Conservation (phyloP, 2,797 vertebrate genomes). For the Triplophysa yarkandensis region DNA sequence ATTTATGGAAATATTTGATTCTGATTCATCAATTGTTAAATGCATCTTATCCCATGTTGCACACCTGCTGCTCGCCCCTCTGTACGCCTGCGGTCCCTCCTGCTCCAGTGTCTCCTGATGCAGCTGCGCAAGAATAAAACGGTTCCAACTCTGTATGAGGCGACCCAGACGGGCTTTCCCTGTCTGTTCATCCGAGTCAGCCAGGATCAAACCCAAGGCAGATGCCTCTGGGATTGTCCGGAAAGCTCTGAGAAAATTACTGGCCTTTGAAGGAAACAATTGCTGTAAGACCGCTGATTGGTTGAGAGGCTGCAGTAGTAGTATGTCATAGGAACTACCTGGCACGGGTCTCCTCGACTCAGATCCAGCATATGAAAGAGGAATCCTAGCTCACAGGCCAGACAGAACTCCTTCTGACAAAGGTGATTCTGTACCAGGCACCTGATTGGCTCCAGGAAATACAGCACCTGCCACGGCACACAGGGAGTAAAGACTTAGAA, state of each 20-base stretch:
- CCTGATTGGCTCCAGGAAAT: slow-evolving; percentile 94
- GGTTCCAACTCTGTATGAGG: slow-evolving; percentile 98
- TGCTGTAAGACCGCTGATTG: not conserved
- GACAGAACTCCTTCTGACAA: slow-evolving; percentile 98
- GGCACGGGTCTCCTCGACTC: slow-evolving; percentile 95
- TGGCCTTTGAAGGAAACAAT: slow-evolving; percentile 78
- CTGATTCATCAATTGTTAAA: not conserved
- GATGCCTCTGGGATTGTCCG: slow-evolving; percentile 97
- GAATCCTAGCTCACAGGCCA: slow-evolving; percentile 95
- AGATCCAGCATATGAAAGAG: slow-evolving; percentile 98
- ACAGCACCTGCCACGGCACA: slow-evolving; percentile 81
- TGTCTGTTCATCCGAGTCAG: slow-evolving; percentile 95
- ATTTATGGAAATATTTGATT: not conserved
- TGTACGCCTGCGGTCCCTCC: slow-evolving; percentile 93
- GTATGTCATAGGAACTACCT: slow-evolving; percentile 73
- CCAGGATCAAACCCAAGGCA: slow-evolving; percentile 92
- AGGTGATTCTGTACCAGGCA: slow-evolving; percentile 96
- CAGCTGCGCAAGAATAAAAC: slow-evolving; percentile 96
- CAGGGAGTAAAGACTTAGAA: not conserved
- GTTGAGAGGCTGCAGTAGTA: not conserved
- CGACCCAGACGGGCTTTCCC: slow-evolving; percentile 92
- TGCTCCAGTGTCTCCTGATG: slow-evolving; percentile 98
- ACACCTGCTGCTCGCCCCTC: slow-evolving; percentile 88
- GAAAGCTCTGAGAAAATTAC: slow-evolving; percentile 95
- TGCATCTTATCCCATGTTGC: not conserved